These are phyloP conservation scores for Orussus abietinus DNA, from an alignment of 1,140 invertebrate genomes.

Conservation along the genomic window DNA sequence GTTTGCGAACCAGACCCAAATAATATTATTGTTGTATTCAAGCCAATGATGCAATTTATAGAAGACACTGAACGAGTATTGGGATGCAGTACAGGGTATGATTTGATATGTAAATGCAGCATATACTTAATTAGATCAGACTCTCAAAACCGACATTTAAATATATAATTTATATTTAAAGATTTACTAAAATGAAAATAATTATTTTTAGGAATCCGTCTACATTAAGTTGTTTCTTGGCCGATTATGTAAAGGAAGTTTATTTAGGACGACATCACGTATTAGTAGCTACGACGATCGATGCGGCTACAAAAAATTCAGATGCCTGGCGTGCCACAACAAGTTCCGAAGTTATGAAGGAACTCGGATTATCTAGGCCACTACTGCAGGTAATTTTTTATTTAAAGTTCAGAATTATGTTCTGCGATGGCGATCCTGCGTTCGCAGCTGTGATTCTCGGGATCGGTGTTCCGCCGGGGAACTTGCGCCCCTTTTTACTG, in stretches of 20 bases:
- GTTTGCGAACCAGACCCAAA: constrained; percentile 71
- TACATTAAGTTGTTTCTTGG: constrained; percentile 70
- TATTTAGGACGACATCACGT: constrained; percentile 61
- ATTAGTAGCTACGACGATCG: constrained; percentile 60
- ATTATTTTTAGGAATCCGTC: constrained; percentile 56
- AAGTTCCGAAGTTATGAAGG: constrained; percentile 63
- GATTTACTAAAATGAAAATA: no score
- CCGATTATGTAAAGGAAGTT: constrained; percentile 71
- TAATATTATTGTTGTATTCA: constrained; percentile 74
- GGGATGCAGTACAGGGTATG: constrained; percentile 60
- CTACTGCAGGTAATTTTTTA: constrained; percentile 73
- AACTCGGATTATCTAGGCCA: constrained; percentile 61
- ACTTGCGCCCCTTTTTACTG: no score
- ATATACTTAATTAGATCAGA: neutral
- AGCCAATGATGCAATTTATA: constrained; percentile 70
- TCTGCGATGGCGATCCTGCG: no score
- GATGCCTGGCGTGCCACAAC: constrained; percentile 71
- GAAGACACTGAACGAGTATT: constrained; percentile 71
- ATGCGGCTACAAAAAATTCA: constrained; percentile 66
- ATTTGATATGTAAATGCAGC: no score
- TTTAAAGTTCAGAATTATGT: no score
- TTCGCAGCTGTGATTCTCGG: no score
- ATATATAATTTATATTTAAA: constrained; percentile 1
- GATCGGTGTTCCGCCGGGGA: no score
- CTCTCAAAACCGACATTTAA: constrained; percentile 2